A percentile compares a stretch with the other conserved stretches of the same genome.
Evolutionary conservation across 2,797 vertebrate species (phyloP).

Genomic region (Cryptoblepharus egeriae): DNA sequence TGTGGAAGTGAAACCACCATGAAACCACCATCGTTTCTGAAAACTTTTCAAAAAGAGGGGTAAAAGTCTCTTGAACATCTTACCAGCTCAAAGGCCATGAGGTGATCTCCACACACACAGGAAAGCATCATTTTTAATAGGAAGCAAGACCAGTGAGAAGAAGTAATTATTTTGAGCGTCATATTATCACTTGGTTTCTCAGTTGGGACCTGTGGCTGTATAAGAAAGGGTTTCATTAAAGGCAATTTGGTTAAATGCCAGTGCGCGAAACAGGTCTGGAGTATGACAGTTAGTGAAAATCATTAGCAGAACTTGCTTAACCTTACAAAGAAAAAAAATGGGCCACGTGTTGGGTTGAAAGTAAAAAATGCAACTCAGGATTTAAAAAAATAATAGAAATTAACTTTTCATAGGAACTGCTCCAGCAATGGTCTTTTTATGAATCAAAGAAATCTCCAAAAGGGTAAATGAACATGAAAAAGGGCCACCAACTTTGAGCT

Average conservation of each 20-base stretch:
- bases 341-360: not conserved
- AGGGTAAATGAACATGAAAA: not conserved
- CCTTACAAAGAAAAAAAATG: not conserved
- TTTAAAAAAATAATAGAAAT: slow-evolving; percentile 4
- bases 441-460: not conserved
- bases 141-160: not conserved
- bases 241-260: not conserved
- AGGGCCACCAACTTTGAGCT: not conserved
- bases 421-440: not conserved
- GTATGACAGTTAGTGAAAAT: not conserved
- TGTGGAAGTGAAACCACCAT: not conserved
- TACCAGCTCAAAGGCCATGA: not conserved
- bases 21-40: not conserved
- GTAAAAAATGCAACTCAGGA: not conserved
- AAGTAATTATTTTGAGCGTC: not conserved
- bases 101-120: not conserved
- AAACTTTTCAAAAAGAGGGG: not conserved
- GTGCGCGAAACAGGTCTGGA: not conserved
- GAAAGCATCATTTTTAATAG: not conserved
- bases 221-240: not conserved
- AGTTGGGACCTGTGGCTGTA: not conserved
- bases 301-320: not conserved
- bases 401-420: not conserved
- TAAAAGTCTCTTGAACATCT: not conserved
- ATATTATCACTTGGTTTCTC: not conserved